Conservation (phyloP, 2,797 vertebrate species). For the Pteropus rufus region DNA sequence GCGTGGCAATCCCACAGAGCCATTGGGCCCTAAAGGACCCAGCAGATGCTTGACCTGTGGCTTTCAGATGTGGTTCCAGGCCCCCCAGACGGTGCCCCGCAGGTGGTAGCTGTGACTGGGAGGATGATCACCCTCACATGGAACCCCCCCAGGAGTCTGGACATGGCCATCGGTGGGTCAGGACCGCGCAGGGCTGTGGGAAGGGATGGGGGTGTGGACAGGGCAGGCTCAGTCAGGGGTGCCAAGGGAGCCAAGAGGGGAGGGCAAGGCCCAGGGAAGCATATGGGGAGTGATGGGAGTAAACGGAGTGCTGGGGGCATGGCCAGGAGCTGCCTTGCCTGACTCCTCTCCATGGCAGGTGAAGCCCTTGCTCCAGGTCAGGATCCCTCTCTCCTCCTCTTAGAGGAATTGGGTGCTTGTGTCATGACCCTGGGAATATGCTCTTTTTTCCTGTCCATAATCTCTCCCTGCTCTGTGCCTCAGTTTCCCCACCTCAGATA, state of each 20-base stretch:
- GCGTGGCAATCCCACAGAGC: neutral
- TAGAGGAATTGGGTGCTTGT: neutral
- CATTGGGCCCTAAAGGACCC: neutral
- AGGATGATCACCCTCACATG: slow-evolving; percentile 91
- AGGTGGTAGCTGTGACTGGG: slow-evolving; percentile 90
- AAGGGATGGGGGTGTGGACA: rapidly evolving
- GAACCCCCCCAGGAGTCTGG: slow-evolving; percentile 94
- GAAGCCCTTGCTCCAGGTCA: neutral
- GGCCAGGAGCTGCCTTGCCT: neutral
- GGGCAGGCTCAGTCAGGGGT: neutral
- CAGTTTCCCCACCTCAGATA: neutral
- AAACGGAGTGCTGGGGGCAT: rapidly evolving
- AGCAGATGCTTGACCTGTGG: neutral
- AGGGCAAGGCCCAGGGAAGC: neutral
- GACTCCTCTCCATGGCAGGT: neutral
- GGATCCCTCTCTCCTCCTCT: neutral
- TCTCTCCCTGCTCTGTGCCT: neutral
- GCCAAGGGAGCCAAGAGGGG: neutral
- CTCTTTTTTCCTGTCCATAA: neutral
- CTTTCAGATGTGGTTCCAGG: slow-evolving; percentile 94
- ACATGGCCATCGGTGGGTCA: slow-evolving; percentile 93
- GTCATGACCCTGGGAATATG: neutral
- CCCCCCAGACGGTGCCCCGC: slow-evolving; percentile 92
- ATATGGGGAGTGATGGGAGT: too few species aligned
- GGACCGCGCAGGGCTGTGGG: neutral